Percentiles rank a stretch among this genome's conserved stretches.
Conservation (phyloP, 2,113 vertebrate genomes). For the Fukomys damarensis region DNA sequence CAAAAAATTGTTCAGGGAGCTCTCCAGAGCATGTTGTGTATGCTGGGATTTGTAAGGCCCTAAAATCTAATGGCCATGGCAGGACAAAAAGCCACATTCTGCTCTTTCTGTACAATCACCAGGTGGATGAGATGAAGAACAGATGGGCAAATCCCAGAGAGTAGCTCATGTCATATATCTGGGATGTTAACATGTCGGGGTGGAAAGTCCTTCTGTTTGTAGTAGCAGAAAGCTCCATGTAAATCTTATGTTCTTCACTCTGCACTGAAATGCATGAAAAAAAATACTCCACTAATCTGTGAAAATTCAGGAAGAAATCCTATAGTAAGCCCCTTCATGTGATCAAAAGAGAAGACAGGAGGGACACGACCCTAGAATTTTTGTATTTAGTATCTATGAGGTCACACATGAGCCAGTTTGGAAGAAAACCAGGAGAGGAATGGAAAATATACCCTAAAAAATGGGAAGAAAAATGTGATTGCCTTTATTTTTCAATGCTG, state of each 20-base stretch:
- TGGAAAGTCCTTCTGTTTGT: not conserved
- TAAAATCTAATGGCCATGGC: not conserved
- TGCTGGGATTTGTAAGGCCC: not conserved
- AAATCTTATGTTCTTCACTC: not conserved
- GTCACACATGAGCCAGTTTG: not conserved
- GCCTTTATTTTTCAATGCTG: conserved; percentile 58
- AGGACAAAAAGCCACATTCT: not conserved
- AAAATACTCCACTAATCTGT: conserved; percentile 69
- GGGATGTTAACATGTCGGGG: conserved; percentile 67
- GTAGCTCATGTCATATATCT: conserved; percentile 54
- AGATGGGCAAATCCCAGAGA: conserved; percentile 3
- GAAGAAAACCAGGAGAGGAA: not conserved
- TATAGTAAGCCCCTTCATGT: not conserved
- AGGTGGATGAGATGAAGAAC: not conserved
- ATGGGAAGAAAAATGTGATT: conserved; percentile 73
- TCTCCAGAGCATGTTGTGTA: not conserved
- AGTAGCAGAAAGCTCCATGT: not conserved
- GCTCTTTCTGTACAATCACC: not conserved
- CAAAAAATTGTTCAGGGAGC: not conserved
- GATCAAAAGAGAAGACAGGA: conserved; percentile 57
- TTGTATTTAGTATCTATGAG: not conserved
- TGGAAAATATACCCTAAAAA: not conserved
- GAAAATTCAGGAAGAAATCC: conserved; percentile 62
- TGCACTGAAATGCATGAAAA: not conserved
- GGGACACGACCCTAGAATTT: not conserved